Evolutionary conservation across 2,113 vertebrate genomes (phyloP), one percentile per base, ranked within the genome.

Genomic region (Smithornis capensis): DNA sequence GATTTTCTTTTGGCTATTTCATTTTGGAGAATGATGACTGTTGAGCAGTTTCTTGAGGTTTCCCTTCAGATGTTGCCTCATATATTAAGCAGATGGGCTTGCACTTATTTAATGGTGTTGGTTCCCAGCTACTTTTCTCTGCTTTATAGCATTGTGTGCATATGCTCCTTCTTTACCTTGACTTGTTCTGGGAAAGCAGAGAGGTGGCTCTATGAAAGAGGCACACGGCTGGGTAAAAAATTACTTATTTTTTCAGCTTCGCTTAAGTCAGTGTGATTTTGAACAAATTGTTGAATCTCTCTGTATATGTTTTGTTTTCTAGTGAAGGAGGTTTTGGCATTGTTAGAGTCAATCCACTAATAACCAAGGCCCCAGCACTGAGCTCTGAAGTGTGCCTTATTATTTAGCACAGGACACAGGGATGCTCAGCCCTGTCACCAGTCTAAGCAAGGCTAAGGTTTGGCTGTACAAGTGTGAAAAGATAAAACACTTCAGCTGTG

Each of bases 111-210:
- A 78, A 37, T 79, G 87, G 63, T 88, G 67, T 84, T 42, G 79
- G 49, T 96, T 97, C 27, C 47, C 31, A 96, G 89, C 85, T 90
- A 93, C 94, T 95, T 90, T 77, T 42, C 73, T 59, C 56, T 92
- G 75, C 79, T 94, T 92, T 82, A 75, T n/a, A 82, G 44, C 38
- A n/a, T 4, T 16, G 14, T 69, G 37, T 77, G 35, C 25, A 5
- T 42, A 24, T 65, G n/a, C 16, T 45, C 8, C 19, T 37, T 17
- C 22, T 74, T 91, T 82, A 89, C 83, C 76, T 74, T 78, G 44
- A n/a, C 82, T 79, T 74, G 13, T 92, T 95, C 91, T 94, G 87
- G 82, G 91, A 83, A 78, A 89, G 40, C 28, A 70, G 60, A 89
- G 31, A 12, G 33, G 28, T 71, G 18, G 27, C 14, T 90, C 21